Base-by-base conservation (phyloP, 2,888 invertebrate species). In the Lymantria monacha region DNA sequence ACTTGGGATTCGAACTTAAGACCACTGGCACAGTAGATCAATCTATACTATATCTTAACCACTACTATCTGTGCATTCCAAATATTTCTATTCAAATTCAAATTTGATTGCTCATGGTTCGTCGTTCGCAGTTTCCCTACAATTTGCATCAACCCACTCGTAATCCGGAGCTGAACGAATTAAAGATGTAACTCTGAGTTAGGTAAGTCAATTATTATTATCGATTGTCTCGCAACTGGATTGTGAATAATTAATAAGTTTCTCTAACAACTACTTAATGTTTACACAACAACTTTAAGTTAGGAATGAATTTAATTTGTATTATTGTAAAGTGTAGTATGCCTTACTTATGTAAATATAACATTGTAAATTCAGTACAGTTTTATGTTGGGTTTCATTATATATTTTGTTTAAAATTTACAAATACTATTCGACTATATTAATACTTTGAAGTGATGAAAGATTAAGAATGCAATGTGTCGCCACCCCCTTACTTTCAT, bases 141-240 rank as follows among this genome's bases (percentile, higher is more conserved):
- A 49, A 55, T 64, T 67, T 64, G 55, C 62, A 57, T 59, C 52
- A 54, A 59, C 48, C 48, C 31, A 44, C 46, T 43, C 36, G 42
- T 47, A 15, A 42, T 41, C 22, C 30, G 33, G 13, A 54, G 48
- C 38, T 50, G 43, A 65, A 67, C 56, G 54, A 59, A 59, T 62
- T 53, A 62, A 51, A 53, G 52, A 66, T 55, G 44, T 55, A 67
- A 57, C 45, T 43, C 53, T 43, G 46, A 49, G 51, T 58, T 51
- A 43, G 41, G 30, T 51, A 53, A 63, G 46, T 57, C 57, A 44
- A 64, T 67, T 59, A 54, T 67, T 59, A 54, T 49, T 47, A 64
- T 59, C 38, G 59, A 54, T 49, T 63, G 33, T 43, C 43, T 30
- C 42, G 13, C 30, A 12, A 41, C 41, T 38, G 15, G 44, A 53